Evolutionary conservation across 2,888 invertebrate species (phyloP).

Genomic region (Drosophila robusta): DNA sequence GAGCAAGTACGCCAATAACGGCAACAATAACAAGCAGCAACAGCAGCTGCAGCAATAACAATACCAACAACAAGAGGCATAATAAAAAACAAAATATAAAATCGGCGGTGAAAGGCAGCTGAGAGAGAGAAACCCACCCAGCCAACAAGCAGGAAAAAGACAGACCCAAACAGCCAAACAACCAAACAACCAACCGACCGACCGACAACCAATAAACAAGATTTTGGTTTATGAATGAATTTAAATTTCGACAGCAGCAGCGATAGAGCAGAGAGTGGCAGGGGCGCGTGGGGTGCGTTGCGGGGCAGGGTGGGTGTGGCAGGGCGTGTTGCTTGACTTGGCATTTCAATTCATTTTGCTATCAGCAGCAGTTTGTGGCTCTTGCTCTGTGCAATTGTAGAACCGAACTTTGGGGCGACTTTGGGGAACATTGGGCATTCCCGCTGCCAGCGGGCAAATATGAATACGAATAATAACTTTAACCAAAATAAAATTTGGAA

Average conservation of each 20-base stretch:
- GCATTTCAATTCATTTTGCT: slow-evolving; percentile 61
- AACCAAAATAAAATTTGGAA: slow-evolving; percentile 37
- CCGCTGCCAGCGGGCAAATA: slow-evolving; percentile 4
- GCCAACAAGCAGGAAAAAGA: slow-evolving; percentile 1
- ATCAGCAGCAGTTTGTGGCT: slow-evolving; percentile 57
- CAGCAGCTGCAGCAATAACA: slow-evolving; percentile 30
- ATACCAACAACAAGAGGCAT: slow-evolving; percentile 29
- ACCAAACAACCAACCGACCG: slow-evolving; percentile 34
- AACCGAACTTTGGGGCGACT: background rate
- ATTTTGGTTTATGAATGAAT: slow-evolving; percentile 76
- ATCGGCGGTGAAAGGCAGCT: slow-evolving; percentile 63
- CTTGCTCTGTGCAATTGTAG: slow-evolving; percentile 22
- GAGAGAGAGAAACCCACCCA: slow-evolving; percentile 32
- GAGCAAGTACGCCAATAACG: slow-evolving; percentile 39
- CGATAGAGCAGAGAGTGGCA: background rate
- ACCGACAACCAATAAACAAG: slow-evolving; percentile 70
- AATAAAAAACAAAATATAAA: slow-evolving; percentile 24
- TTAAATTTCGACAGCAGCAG: slow-evolving; percentile 33
- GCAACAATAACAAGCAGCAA: slow-evolving; percentile 18
- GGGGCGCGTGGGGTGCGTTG: background rate
- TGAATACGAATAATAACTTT: slow-evolving; percentile 33
- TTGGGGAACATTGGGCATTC: background rate
- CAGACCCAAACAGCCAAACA: slow-evolving; percentile 7
- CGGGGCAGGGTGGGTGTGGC: background rate
- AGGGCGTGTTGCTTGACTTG: slow-evolving; percentile 35